Evolutionary conservation across 1,140 invertebrate species (phyloP).

Genomic region (Drosophila nasuta): DNA sequence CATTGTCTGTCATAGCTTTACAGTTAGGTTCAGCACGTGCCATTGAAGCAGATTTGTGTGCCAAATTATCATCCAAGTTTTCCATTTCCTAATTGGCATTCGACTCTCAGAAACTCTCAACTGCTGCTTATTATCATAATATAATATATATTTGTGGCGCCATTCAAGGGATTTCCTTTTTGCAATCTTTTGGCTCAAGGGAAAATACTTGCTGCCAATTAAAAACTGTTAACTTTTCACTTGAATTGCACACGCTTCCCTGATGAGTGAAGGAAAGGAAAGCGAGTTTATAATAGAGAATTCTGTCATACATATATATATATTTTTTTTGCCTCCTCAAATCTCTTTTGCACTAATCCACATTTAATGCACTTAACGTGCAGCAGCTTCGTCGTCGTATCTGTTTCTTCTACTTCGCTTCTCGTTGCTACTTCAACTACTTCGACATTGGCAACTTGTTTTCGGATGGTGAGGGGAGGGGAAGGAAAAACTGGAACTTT

Average conservation of each 20-base stretch:
- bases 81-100: background rate
- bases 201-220: slow-evolving; percentile 21
- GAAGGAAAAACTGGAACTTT: background rate
- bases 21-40: slow-evolving; percentile 34
- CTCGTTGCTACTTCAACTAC: slow-evolving; percentile 4
- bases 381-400: background rate
- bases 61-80: slow-evolving; percentile 17
- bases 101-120: background rate
- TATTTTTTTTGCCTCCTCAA: slow-evolving; percentile 8
- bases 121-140: background rate
- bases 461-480: background rate
- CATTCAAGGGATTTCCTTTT: background rate
- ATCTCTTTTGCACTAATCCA: slow-evolving; percentile 51
- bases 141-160: background rate
- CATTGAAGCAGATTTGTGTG: slow-evolving; percentile 22
- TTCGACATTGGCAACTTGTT: slow-evolving; percentile 27
- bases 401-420: background rate
- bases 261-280: background rate
- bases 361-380: slow-evolving; percentile 67
- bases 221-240: slow-evolving; percentile 25
- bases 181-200: background rate
- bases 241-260: slow-evolving; percentile 13
- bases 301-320: slow-evolving; percentile 9
- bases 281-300: background rate
- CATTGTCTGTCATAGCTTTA: slow-evolving; percentile 30